These are phyloP conservation scores for Seriola aureovittata DNA, from an alignment of 2,113 vertebrate species.

Conservation along the genomic window DNA sequence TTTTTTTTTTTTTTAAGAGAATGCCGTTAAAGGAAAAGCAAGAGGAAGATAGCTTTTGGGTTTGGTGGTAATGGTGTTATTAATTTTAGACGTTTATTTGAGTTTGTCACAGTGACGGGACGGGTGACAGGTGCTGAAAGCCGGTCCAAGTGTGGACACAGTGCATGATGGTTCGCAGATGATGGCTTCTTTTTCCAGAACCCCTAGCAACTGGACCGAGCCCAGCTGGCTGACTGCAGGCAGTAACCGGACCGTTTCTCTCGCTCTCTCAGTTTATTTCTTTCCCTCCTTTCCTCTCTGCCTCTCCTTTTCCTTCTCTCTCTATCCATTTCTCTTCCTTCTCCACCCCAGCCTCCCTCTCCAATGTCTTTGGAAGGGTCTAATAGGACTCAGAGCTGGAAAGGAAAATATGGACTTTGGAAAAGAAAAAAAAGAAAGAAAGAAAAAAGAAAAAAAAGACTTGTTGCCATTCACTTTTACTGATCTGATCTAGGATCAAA, in stretches of 20 bases:
- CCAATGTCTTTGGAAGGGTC: conserved; percentile 43
- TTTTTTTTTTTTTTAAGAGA: background rate
- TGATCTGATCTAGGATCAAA: conserved; percentile 57
- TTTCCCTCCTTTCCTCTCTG: conserved; percentile 3
- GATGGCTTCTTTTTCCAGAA: conserved; percentile 73
- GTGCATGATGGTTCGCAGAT: conserved; percentile 76
- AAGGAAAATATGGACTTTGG: conserved; percentile 59
- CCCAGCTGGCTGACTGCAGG: conserved; percentile 63
- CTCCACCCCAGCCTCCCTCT: conserved; percentile 25
- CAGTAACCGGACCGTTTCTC: conserved; percentile 52
- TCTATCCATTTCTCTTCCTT: conserved; percentile 25
- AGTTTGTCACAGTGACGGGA: conserved; percentile 71
- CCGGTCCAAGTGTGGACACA: conserved; percentile 61
- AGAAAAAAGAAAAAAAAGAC: conserved; percentile 10
- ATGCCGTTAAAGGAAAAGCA: conserved; percentile 13
- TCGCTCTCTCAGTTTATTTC: conserved; percentile 34
- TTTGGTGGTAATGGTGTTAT: conserved; percentile 65
- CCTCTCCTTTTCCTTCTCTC: conserved; percentile 24
- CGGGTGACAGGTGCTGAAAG: conserved; percentile 73
- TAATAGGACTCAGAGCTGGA: conserved; percentile 53
- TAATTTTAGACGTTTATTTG: conserved; percentile 73
- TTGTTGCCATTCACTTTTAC: conserved; percentile 44
- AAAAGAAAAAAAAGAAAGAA: background rate
- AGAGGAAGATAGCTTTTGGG: conserved; percentile 39
- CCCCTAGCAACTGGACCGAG: conserved; percentile 57